These are phyloP conservation scores for Cheilosia pagana DNA, from an alignment of 2,888 invertebrate genomes.

Conservation along the genomic window DNA sequence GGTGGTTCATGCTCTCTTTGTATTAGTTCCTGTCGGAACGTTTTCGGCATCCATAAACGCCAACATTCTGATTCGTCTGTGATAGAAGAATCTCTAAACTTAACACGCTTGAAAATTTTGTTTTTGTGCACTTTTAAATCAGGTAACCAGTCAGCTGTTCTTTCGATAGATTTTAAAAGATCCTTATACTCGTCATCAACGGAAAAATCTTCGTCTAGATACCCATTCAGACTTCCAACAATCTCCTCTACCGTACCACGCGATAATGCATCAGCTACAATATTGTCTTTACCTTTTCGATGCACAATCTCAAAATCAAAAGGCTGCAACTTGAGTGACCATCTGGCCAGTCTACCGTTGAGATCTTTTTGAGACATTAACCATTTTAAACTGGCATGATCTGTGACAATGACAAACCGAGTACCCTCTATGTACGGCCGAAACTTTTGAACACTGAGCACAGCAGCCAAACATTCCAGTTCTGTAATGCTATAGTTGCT, in stretches of 20 bases:
- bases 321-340: neutral
- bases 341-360: neutral
- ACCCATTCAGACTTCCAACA: too few species aligned
- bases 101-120: neutral
- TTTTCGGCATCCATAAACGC: neutral
- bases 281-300: neutral
- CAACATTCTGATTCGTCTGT: neutral
- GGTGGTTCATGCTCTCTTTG: too few species aligned
- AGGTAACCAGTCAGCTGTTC: neutral
- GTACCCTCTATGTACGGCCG: conserved; percentile 47
- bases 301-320: conserved; percentile 11
- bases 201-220: neutral
- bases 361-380: conserved; percentile 5
- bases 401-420: conserved; percentile 31
- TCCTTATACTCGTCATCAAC: neutral
- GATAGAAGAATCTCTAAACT: neutral
- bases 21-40: too few species aligned
- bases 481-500: conserved; percentile 46
- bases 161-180: neutral
- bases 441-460: conserved; percentile 53
- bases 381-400: conserved; percentile 9
- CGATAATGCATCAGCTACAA: conserved; percentile 10
- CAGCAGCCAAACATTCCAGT: conserved; percentile 53
- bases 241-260: neutral
- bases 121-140: neutral